These are phyloP conservation scores for Pristionchus pacificus DNA, from an alignment of 1,140 invertebrate genomes.

Conservation along the genomic window DNA sequence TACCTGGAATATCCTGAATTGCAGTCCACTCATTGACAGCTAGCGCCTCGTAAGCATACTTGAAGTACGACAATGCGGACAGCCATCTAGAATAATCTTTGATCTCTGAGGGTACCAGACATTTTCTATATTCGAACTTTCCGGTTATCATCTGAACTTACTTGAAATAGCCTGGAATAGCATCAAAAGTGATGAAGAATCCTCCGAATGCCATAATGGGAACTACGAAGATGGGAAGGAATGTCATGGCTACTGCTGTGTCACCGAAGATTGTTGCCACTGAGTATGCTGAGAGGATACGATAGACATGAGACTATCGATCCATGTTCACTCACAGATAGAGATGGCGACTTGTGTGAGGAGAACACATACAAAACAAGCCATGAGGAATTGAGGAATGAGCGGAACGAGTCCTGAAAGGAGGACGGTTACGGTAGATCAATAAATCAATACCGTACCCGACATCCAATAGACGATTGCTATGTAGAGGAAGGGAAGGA, in stretches of 20 bases:
- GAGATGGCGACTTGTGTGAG: constrained; percentile 33
- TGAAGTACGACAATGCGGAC: not conserved
- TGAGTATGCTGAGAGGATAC: constrained; percentile 71
- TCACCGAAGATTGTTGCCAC: constrained; percentile 78
- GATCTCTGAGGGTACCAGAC: not conserved
- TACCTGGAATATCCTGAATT: constrained; percentile 44
- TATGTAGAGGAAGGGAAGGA: constrained; percentile 77
- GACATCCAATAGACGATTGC: constrained; percentile 72
- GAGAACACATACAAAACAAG: constrained; percentile 18
- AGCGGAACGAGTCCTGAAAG: constrained; percentile 9
- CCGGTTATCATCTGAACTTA: constrained; percentile 72
- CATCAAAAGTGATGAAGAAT: constrained; percentile 82
- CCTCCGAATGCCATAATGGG: constrained; percentile 89
- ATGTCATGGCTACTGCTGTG: constrained; percentile 78
- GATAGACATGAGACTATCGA: too few species aligned
- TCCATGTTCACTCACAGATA: constrained; percentile 22
- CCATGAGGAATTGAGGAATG: constrained; percentile 21
- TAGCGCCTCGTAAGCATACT: constrained; percentile 82
- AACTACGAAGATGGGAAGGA: constrained; percentile 82
- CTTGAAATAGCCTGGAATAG: constrained; percentile 77
- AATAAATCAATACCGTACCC: constrained; percentile 34
- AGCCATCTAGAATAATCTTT: constrained; percentile 4
- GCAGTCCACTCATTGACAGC: constrained; percentile 81
- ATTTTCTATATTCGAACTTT: not conserved
- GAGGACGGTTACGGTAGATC: not conserved